Conservation (phyloP, 2,113 vertebrate genomes). For the Eptesicus fuscus region DNA sequence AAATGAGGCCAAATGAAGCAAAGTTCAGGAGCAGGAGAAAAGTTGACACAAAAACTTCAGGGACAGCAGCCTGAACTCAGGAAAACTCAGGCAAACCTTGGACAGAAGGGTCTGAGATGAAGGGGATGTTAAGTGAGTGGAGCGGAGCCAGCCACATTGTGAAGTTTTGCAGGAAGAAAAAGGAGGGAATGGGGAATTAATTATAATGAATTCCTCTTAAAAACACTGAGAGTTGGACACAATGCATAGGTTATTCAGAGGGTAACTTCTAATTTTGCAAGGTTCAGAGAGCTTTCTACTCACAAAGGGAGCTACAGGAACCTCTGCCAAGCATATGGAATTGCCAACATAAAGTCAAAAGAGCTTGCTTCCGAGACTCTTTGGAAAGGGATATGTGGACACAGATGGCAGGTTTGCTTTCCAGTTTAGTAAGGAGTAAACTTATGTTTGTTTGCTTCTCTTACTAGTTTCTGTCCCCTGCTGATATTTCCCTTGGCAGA, state of each 20-base stretch:
- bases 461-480: conserved; percentile 24
- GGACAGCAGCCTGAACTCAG: neutral
- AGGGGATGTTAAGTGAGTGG: neutral
- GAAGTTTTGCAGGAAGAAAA: neutral
- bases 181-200: neutral
- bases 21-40: conserved; percentile 30
- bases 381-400: neutral
- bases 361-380: neutral
- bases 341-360: neutral
- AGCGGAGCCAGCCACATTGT: neutral
- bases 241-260: conserved; percentile 24
- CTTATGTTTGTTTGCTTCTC: conserved; percentile 23
- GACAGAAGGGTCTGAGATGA: neutral
- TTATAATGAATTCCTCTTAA: conserved; percentile 3
- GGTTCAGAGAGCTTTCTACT: neutral
- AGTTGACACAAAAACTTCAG: neutral
- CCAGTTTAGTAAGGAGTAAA: neutral
- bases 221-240: neutral
- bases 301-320: neutral
- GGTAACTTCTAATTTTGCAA: neutral
- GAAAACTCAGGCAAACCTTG: neutral
- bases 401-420: conserved; percentile 12
- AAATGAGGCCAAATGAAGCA: conserved; percentile 58
- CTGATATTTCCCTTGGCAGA: conserved; percentile 49
- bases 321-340: neutral